A percentile compares a stretch with the other conserved stretches of the same genome.
phyloP scores from a whole-genome alignment of 2,888 invertebrate species.

The Dicyrtoma fusca region DNA sequence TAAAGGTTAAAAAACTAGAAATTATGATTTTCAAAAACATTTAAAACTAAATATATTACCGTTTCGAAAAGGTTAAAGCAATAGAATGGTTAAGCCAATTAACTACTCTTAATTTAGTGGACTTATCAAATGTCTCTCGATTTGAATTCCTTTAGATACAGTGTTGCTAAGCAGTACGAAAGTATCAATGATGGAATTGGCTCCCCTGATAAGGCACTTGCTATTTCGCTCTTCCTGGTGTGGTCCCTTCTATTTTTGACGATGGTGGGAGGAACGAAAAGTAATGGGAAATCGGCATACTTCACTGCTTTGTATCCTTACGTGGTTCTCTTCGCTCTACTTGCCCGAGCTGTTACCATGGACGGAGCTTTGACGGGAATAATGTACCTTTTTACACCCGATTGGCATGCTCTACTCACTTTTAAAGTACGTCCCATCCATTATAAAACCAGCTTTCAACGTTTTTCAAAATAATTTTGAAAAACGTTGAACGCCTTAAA shows the following conservation, averaged over 20 bases:
- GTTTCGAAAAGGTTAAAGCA: no score
- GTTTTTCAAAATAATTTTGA: no score
- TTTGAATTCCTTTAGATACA: slow-evolving; percentile 39
- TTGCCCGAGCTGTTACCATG: slow-evolving; percentile 62
- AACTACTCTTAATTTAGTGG: neutral
- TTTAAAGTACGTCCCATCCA: no score
- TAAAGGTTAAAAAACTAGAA: no score
- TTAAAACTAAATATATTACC: no score
- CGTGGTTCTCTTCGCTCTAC: slow-evolving; percentile 73
- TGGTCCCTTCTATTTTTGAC: slow-evolving; percentile 24
- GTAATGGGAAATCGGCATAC: slow-evolving; percentile 72
- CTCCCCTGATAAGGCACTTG: neutral
- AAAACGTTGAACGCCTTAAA: no score
- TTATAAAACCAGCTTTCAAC: no score
- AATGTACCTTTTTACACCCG: slow-evolving; percentile 75
- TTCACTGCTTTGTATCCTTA: slow-evolving; percentile 88
- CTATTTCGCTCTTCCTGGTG: neutral
- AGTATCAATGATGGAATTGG: slow-evolving; percentile 56
- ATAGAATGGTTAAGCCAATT: neutral
- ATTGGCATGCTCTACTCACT: slow-evolving; percentile 66
- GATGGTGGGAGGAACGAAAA: slow-evolving; percentile 7
- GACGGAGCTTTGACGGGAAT: slow-evolving; percentile 76
- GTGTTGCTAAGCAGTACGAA: slow-evolving; percentile 50
- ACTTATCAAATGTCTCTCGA: neutral
- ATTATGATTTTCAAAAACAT: no score